Evolutionary conservation across 2,888 invertebrate genomes (phyloP).

Genomic region (Venustoraphidia nigricollis): DNA sequence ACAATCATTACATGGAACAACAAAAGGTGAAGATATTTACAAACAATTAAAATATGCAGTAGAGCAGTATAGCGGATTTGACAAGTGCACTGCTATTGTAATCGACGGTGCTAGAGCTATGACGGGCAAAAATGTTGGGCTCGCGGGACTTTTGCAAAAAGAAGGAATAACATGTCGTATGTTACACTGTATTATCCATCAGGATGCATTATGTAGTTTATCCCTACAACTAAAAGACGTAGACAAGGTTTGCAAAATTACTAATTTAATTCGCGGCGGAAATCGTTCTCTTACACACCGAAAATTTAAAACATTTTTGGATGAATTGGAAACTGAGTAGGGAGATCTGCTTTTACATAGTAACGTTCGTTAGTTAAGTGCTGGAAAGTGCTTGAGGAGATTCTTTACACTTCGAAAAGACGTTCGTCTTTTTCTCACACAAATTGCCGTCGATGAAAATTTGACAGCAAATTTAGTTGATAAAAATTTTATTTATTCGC

Average conservation of each 20-base stretch:
- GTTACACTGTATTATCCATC: constrained; percentile 9
- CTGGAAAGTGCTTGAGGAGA: constrained; percentile 8
- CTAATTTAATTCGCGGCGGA: constrained; percentile 8
- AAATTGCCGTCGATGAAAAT: constrained; percentile 11
- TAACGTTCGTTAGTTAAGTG: constrained; percentile 6
- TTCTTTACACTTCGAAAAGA: constrained; percentile 7
- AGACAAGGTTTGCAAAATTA: constrained; percentile 6
- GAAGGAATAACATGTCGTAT: constrained; percentile 9
- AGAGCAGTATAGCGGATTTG: background rate
- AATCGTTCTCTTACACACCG: constrained; percentile 6
- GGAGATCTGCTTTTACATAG: constrained; percentile 7
- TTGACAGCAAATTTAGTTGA: constrained; percentile 10
- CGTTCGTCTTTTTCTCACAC: constrained; percentile 9
- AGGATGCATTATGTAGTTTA: background rate
- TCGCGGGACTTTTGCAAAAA: background rate
- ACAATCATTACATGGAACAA: background rate
- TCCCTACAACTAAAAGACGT: background rate
- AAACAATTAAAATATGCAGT: background rate
- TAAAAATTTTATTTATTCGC: constrained; percentile 9
- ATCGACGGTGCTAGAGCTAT: constrained; percentile 9
- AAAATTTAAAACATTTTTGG: constrained; percentile 6
- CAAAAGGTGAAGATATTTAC: background rate
- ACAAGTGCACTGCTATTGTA: constrained; percentile 7
- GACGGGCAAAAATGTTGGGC: constrained; percentile 10
- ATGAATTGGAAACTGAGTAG: constrained; percentile 5